phyloP scores from a whole-genome alignment of 2,113 vertebrate genomes.

The Dicaeum eximium region DNA sequence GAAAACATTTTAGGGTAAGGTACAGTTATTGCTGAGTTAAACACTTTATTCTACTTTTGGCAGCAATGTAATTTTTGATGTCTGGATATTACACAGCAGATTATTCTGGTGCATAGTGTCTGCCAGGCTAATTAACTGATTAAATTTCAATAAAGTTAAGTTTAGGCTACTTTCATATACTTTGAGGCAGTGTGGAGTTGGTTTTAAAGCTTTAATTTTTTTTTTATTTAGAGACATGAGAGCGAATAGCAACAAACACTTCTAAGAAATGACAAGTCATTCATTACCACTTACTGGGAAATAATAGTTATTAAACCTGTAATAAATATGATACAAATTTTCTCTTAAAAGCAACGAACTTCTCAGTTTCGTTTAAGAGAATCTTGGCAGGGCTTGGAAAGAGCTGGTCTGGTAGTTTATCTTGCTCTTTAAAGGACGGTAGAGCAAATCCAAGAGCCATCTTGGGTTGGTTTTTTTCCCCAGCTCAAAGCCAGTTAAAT shows the following conservation, averaged over 20 bases:
- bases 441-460: neutral
- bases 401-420: neutral
- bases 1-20: neutral
- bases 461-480: accelerated
- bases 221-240: neutral
- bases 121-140: neutral
- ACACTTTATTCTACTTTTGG: neutral
- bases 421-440: neutral
- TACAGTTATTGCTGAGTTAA: neutral
- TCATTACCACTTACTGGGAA: neutral
- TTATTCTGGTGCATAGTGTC: neutral
- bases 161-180: neutral
- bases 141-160: neutral
- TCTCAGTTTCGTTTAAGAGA: neutral
- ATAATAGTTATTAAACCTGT: neutral
- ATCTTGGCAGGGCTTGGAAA: neutral
- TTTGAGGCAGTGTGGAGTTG: neutral
- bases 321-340: neutral
- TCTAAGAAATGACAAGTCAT: neutral
- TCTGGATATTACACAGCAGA: neutral
- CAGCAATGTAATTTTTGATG: neutral
- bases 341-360: neutral
- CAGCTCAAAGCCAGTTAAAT: neutral
- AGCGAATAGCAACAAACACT: neutral
- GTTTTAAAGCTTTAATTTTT: neutral